phyloP scores from a whole-genome alignment of 2,113 vertebrate genomes.

The Lepisosteus osseus region DNA sequence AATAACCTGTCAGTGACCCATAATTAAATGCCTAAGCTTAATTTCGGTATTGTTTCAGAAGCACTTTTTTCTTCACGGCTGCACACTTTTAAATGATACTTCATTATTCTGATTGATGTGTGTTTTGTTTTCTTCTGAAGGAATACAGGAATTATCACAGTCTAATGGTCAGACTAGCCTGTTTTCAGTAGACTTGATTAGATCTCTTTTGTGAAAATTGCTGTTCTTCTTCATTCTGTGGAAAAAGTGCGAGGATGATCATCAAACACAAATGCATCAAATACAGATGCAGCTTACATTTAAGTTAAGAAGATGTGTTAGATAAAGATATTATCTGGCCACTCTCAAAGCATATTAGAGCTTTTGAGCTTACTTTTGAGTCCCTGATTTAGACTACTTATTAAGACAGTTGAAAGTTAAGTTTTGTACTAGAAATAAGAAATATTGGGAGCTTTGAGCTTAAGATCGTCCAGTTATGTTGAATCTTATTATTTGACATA shows the following conservation, averaged over 20 bases:
- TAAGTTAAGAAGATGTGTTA: not conserved
- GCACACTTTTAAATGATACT: not conserved
- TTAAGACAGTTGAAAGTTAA: too few relatives aligned
- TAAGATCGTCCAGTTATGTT: too few relatives aligned
- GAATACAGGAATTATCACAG: not conserved
- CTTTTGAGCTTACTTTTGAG: too few relatives aligned
- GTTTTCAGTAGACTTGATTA: slow-evolving; percentile 5
- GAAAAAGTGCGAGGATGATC: not conserved
- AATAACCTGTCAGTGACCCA: too few relatives aligned
- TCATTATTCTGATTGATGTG: not conserved
- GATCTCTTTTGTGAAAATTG: not conserved
- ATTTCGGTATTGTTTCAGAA: not conserved
- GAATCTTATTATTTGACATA: too few relatives aligned
- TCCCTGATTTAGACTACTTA: too few relatives aligned
- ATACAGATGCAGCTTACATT: not conserved
- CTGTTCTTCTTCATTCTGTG: slow-evolving; percentile 2
- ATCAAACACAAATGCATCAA: not conserved
- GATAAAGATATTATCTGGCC: too few relatives aligned
- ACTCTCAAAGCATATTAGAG: too few relatives aligned
- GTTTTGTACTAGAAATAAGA: too few relatives aligned
- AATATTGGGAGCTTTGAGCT: too few relatives aligned
- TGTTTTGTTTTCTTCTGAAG: not conserved
- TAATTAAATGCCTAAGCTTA: not conserved
- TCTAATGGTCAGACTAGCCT: not conserved
- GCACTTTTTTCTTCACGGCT: not conserved